Conservation (phyloP, 1,140 invertebrate genomes). For the Heliconius himera region DNA sequence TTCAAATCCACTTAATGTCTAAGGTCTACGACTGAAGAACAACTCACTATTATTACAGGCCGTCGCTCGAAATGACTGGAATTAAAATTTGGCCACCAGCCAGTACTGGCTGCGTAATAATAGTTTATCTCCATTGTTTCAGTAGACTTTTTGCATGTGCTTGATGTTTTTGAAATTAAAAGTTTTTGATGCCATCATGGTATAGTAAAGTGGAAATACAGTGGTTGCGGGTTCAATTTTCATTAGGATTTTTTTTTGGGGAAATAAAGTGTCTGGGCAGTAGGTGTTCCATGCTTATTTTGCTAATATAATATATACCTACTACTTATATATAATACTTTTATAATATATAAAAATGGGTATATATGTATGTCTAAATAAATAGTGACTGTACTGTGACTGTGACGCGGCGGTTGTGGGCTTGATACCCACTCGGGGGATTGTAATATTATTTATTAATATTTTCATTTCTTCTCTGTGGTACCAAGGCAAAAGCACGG, state of each 20-base stretch:
- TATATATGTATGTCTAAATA: too few relatives aligned
- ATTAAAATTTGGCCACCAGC: conserved; percentile 38
- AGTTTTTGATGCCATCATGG: not conserved
- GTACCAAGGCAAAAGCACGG: too few relatives aligned
- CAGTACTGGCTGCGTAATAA: conserved; percentile 31
- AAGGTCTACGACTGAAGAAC: conserved; percentile 19
- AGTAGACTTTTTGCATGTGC: conserved; percentile 14
- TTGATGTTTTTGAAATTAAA: conserved; percentile 20
- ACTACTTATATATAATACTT: too few relatives aligned
- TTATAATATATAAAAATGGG: too few relatives aligned
- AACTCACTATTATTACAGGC: conserved; percentile 26
- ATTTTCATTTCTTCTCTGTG: too few relatives aligned
- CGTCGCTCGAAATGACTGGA: conserved; percentile 30
- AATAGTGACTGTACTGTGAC: too few relatives aligned
- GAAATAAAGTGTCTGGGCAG: not conserved
- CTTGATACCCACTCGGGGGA: too few relatives aligned
- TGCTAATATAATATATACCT: too few relatives aligned
- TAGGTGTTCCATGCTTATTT: not conserved
- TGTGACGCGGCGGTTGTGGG: too few relatives aligned
- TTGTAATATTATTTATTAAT: too few relatives aligned
- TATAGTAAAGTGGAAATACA: not conserved
- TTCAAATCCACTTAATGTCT: not conserved
- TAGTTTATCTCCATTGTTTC: conserved; percentile 32
- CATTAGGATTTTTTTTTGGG: too few relatives aligned
- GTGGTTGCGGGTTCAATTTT: too few relatives aligned